Evolutionary conservation across 2,797 vertebrate genomes (phyloP).

Genomic region (Leptodactylus fallax): DNA sequence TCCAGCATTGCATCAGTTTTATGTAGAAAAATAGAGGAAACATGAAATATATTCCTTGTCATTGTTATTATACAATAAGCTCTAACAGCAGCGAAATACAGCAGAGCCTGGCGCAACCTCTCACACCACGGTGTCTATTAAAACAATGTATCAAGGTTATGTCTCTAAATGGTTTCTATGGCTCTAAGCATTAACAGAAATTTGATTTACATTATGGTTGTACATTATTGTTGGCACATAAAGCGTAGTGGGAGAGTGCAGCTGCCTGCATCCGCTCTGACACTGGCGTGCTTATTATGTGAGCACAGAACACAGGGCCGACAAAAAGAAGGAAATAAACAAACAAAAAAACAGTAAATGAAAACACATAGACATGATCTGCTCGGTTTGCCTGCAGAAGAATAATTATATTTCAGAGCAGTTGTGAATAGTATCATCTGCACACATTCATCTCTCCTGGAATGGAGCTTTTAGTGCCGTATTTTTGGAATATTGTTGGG

Average conservation of each 20-base stretch:
- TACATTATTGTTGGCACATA: conserved; percentile 41
- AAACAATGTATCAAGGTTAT: conserved; percentile 56
- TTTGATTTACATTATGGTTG: conserved; percentile 59
- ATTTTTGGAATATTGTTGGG: background rate
- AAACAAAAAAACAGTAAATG: too few relatives aligned
- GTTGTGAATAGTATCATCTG: conserved; percentile 25
- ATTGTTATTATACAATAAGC: conserved; percentile 33
- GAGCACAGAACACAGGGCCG: conserved; percentile 4
- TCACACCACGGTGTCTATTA: conserved; percentile 36
- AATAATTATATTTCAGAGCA: conserved; percentile 18
- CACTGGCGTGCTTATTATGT: conserved; percentile 4
- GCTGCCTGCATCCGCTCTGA: conserved; percentile 18
- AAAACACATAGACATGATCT: conserved; percentile 21
- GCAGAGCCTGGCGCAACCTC: conserved; percentile 12
- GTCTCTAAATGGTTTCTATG: conserved; percentile 45
- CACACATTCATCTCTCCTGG: conserved; percentile 17
- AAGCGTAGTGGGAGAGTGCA: conserved; percentile 33
- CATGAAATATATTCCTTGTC: background rate
- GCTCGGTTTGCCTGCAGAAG: background rate
- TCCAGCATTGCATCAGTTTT: background rate
- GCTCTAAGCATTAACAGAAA: conserved; percentile 36
- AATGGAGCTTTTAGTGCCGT: conserved; percentile 1
- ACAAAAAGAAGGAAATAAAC: conserved; percentile 31
- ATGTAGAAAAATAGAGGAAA: background rate
- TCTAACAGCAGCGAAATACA: conserved; percentile 18